These are phyloP conservation scores for Netelia fuscicornis DNA, from an alignment of 2,888 invertebrate genomes.

Conservation along the genomic window DNA sequence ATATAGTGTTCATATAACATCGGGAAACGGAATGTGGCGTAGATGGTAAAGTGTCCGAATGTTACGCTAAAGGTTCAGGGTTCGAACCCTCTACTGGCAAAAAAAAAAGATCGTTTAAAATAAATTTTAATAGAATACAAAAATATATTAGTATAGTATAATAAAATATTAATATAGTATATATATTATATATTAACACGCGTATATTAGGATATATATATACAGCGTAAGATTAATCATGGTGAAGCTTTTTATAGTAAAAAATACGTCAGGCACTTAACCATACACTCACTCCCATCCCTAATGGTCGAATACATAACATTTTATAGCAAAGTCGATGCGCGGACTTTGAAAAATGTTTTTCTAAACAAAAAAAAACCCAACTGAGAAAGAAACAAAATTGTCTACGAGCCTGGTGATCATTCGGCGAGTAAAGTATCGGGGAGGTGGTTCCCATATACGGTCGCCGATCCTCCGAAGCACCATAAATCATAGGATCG, in stretches of 20 bases:
- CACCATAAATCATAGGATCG: conserved; percentile 64
- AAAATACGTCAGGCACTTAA: conserved; percentile 59
- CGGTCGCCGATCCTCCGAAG: conserved; percentile 25
- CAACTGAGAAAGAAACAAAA: conserved; percentile 33
- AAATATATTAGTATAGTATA: no score
- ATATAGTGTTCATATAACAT: no score
- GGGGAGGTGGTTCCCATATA: conserved; percentile 53
- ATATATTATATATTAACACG: no score
- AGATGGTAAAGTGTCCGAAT: no score
- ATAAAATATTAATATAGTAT: no score
- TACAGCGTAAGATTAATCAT: conserved; percentile 23
- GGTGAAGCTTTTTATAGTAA: conserved; percentile 44
- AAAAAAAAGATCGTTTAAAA: no score
- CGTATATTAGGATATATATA: neutral
- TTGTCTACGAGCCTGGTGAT: conserved; percentile 30
- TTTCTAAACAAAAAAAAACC: neutral
- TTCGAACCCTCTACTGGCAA: no score
- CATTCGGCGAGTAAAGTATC: conserved; percentile 44
- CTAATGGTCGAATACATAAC: conserved; percentile 3
- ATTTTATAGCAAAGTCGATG: conserved; percentile 12
- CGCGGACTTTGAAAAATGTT: conserved; percentile 17
- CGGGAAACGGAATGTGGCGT: no score
- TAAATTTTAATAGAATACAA: no score
- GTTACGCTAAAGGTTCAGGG: no score
- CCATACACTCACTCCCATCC: conserved; percentile 63